Percentiles rank a stretch among this genome's conserved stretches.
Conservation (phyloP, 2,888 invertebrate genomes). For the Teinopalpus imperialis region DNA sequence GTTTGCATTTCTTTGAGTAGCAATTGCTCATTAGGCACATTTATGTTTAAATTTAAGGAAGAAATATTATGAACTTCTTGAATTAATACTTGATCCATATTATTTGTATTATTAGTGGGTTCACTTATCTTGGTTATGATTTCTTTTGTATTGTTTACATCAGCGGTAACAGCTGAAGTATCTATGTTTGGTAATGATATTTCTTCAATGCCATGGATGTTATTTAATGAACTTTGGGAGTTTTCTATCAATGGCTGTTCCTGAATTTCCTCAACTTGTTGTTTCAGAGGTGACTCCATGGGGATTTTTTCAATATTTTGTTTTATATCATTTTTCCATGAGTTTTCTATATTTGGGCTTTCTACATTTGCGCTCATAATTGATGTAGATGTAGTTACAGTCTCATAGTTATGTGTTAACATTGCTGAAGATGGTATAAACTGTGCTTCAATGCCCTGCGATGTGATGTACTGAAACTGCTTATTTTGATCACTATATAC, state of each 20-base stretch:
- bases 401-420: constrained; percentile 67
- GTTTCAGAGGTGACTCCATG: constrained; percentile 35
- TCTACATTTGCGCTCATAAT: constrained; percentile 67
- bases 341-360: constrained; percentile 49
- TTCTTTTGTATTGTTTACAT: not conserved
- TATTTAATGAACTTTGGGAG: constrained; percentile 31
- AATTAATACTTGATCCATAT: constrained; percentile 26
- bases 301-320: constrained; percentile 39
- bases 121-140: too few species aligned
- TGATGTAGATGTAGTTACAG: constrained; percentile 68
- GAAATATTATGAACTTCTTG: constrained; percentile 31
- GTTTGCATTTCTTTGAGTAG: constrained; percentile 25
- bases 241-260: not conserved
- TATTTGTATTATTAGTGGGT: constrained; percentile 25
- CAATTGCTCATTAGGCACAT: constrained; percentile 21
- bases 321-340: constrained; percentile 53
- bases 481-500: constrained; percentile 83
- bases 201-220: constrained; percentile 30
- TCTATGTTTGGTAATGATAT: constrained; percentile 4
- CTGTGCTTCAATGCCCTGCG: constrained; percentile 60
- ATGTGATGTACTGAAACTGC: constrained; percentile 73
- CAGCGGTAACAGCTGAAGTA: not conserved
- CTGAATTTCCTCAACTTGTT: constrained; percentile 4
- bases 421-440: constrained; percentile 67
- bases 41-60: constrained; percentile 25